phyloP scores from a whole-genome alignment of 2,888 invertebrate genomes.

The Hyalella azteca region DNA sequence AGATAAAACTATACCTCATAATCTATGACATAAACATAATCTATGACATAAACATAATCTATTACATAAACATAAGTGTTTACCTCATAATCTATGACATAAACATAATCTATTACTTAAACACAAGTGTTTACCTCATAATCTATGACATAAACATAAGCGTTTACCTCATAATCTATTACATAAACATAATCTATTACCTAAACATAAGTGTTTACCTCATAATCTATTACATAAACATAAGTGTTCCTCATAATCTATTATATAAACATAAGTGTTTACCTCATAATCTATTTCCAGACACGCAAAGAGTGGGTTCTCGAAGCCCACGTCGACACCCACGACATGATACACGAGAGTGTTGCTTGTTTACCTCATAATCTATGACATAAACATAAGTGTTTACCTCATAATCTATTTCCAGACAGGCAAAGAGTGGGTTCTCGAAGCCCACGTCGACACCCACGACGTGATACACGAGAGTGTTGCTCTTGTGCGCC shows the following conservation, averaged over 20 bases:
- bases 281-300: conserved; percentile 98
- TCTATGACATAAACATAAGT: background rate
- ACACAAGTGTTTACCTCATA: too few relatives aligned
- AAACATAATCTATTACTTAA: too few relatives aligned
- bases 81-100: too few relatives aligned
- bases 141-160: background rate
- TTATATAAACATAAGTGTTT: conserved; percentile 46
- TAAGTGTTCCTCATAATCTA: too few relatives aligned
- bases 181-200: background rate
- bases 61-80: too few relatives aligned
- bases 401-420: conserved; percentile 93
- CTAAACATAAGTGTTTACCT: too few relatives aligned
- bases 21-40: too few relatives aligned
- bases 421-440: conserved; percentile 98
- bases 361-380: conserved; percentile 78
- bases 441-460: conserved; percentile 99
- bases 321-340: conserved; percentile 98
- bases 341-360: conserved; percentile 98
- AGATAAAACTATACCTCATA: too few relatives aligned
- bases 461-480: conserved; percentile 98
- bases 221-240: too few relatives aligned
- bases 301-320: conserved; percentile 99
- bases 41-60: too few relatives aligned
- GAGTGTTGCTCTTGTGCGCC: conserved; percentile 98
- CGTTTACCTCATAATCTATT: background rate